phyloP scores from a whole-genome alignment of 1,140 invertebrate species.

The Bombyx mori region DNA sequence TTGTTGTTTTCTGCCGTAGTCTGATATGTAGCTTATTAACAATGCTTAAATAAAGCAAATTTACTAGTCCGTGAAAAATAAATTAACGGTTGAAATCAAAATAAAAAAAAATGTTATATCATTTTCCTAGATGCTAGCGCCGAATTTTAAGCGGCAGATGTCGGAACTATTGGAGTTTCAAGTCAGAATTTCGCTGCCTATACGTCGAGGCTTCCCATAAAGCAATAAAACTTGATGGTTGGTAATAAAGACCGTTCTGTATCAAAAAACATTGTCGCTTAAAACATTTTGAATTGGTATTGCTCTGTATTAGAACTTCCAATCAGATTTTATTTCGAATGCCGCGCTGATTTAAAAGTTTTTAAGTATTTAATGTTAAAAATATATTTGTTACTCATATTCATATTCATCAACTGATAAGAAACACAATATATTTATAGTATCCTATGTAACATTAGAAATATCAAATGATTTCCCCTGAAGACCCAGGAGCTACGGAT shows the following conservation, averaged over 20 bases:
- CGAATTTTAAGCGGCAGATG: conserved; percentile 25
- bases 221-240: conserved; percentile 33
- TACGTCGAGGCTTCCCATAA: conserved; percentile 18
- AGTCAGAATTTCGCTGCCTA: conserved; percentile 17
- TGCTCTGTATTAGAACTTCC: not conserved
- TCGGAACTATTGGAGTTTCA: conserved; percentile 37
- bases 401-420: no score
- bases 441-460: no score
- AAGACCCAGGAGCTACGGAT: no score
- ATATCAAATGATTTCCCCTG: no score
- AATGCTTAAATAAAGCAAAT: not conserved
- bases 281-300: conserved; percentile 3
- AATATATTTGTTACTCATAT: no score
- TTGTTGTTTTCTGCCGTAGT: no score
- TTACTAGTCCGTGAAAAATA: not conserved
- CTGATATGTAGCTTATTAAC: no score
- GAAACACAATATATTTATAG: no score
- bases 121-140: conserved; percentile 17
- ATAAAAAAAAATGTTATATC: not conserved
- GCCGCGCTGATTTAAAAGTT: no score
- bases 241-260: conserved; percentile 29
- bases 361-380: no score
- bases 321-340: not conserved
- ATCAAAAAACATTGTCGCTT: conserved; percentile 20
- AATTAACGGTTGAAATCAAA: not conserved